Evolutionary conservation across 2,888 invertebrate genomes (phyloP).

Genomic region (Entomobrya multifasciata): DNA sequence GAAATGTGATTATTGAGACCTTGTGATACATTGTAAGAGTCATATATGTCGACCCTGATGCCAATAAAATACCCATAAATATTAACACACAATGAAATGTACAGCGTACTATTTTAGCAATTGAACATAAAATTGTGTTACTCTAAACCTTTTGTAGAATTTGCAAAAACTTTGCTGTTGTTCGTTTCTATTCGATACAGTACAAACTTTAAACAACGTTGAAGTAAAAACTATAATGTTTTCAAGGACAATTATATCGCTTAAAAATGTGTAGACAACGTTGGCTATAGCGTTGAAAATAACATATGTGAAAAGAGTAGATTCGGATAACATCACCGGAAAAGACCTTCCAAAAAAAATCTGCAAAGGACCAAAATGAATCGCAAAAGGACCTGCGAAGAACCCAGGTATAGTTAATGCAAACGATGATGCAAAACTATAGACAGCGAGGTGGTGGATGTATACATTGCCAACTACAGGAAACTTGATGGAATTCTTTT

Average conservation of each 20-base stretch:
- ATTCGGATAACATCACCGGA: too few species aligned
- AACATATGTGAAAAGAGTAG: not conserved
- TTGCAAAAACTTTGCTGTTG: not conserved
- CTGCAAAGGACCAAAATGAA: not conserved
- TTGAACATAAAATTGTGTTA: not conserved
- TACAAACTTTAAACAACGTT: not conserved
- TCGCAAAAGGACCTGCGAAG: not conserved
- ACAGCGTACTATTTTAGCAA: not conserved
- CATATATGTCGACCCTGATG: not conserved
- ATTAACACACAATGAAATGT: not conserved
- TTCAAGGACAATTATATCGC: too few species aligned
- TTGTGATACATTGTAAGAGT: not conserved
- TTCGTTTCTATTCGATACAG: not conserved
- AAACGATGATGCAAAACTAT: not conserved
- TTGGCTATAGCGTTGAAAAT: not conserved
- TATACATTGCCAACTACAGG: too few species aligned
- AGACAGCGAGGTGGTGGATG: not conserved
- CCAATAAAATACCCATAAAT: conserved; percentile 4
- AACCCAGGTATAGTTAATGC: not conserved
- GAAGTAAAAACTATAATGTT: too few species aligned
- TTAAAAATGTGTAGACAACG: not conserved
- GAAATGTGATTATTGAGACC: not conserved
- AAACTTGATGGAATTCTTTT: too few species aligned
- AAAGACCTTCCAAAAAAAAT: not conserved
- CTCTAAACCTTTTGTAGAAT: not conserved